Base-by-base conservation (phyloP, 2,113 vertebrate genomes). In the Tretioscincus oriximinensis region DNA sequence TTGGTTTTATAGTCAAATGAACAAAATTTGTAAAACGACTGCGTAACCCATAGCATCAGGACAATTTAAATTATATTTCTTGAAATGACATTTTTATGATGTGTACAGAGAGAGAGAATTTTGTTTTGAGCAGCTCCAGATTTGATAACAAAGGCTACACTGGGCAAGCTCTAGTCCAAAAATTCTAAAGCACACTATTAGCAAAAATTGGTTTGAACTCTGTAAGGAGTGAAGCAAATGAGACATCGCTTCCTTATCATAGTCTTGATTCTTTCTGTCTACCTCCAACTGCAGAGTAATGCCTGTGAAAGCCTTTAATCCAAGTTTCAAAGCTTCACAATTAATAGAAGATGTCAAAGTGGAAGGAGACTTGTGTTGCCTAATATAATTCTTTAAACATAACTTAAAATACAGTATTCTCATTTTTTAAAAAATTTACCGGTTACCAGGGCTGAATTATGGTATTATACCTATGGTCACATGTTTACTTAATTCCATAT, bases 221-320 rank as follows among this genome's bases (percentile, higher is more conserved):
- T 8, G 10, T 29, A 76, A 78, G 31, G 2, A 79, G 9, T 28
- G 64, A 41, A 41, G 35, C 35, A 41, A 5, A 41, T 41, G 35
- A 41, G 35, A 41, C 35, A 41, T 41, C 35, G 5, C 20, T 71
- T 71, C 31, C 18, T 70, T 67, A 60, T 16, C 45, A 70, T 9
- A 24, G 74, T 69, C 51, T 68, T 60, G 35, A 41, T 41, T 41
- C 35, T 5, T 41, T 41, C 35, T 41, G 35, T 45, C 8, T 45
- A 31, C 22, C 26, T 79, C 67, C 54, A 79, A 29, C 76, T 76
- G 76, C 73, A 76, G 18, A 81, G 61, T 31, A 35, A 82, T 58
- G 31, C 54, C 26, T 22, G 9, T 29, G 14, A 70, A 76, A 82
- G 74, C 8, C 8, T 70, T 81, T 45, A 47, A 76, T 49, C 21